A percentile compares a stretch with the other conserved stretches of the same genome.
Conservation (phyloP, 2,888 invertebrate genomes). For the Stegana nigrithorax region DNA sequence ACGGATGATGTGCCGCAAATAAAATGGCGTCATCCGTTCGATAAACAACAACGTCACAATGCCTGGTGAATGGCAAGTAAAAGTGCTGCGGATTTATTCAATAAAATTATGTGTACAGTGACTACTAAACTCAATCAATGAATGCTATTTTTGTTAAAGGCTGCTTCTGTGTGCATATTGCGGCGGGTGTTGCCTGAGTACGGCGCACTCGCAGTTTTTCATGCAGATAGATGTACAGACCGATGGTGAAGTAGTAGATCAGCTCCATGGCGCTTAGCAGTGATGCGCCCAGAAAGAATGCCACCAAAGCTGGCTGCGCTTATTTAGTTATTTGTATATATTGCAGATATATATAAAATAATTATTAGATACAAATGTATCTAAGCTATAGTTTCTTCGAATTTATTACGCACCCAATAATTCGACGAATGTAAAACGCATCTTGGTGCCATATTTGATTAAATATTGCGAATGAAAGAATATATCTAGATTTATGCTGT, state of each 20-base stretch:
- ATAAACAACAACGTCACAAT: conserved; percentile 10
- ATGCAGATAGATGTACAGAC: conserved; percentile 48
- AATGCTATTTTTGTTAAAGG: not conserved
- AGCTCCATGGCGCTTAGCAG: conserved; percentile 68
- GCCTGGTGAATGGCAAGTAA: not conserved
- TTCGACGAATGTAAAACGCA: conserved; percentile 68
- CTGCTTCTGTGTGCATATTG: not conserved
- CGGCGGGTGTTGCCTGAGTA: conserved; percentile 36
- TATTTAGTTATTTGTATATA: no score
- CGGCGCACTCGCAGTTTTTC: conserved; percentile 25
- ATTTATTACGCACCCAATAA: conserved; percentile 59
- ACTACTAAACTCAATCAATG: no score
- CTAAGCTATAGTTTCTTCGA: no score
- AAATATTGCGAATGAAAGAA: conserved; percentile 64
- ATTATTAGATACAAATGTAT: conserved; percentile 48
- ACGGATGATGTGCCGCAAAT: not conserved
- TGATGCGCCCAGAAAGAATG: conserved; percentile 69
- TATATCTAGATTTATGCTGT: conserved; percentile 55
- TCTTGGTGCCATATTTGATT: conserved; percentile 66
- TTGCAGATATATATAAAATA: conserved; percentile 33
- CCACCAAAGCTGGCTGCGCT: conserved; percentile 69
- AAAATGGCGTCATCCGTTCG: conserved; percentile 40
- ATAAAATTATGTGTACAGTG: not conserved
- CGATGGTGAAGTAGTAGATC: conserved; percentile 65
- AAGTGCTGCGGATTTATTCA: conserved; percentile 40